A percentile compares a stretch with the other conserved stretches of the same genome.
phyloP scores from a whole-genome alignment of 2,888 invertebrate genomes.

The Idaea straminata region DNA sequence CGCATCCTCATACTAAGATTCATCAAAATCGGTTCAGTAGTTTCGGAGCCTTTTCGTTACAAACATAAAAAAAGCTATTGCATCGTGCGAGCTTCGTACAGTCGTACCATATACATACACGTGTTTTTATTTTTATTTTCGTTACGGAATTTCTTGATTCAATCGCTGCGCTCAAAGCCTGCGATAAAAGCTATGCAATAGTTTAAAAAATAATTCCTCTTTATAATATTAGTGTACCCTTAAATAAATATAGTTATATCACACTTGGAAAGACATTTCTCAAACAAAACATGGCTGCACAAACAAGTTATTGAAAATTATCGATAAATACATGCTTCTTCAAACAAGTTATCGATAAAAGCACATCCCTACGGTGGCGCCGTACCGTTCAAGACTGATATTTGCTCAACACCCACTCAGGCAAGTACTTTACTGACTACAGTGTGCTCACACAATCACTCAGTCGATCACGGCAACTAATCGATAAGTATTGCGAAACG shows the following conservation, averaged over 20 bases:
- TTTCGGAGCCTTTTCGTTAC: no score
- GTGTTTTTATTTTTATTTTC: no score
- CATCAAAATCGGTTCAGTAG: no score
- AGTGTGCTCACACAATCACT: background rate
- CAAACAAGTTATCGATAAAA: background rate
- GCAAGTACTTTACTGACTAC: background rate
- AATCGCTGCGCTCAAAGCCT: no score
- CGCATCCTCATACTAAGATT: no score
- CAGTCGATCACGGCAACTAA: conserved; percentile 4
- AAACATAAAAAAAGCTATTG: no score
- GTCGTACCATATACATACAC: no score
- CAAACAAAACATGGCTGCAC: background rate
- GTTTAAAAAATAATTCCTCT: no score
- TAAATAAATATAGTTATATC: background rate
- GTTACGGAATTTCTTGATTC: no score
- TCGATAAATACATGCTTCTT: background rate
- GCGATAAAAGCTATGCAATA: no score
- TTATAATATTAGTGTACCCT: no score
- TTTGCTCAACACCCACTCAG: background rate
- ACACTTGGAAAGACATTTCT: background rate
- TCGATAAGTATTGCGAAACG: background rate
- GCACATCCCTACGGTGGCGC: conserved; percentile 1
- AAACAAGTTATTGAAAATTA: background rate
- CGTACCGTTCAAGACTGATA: background rate
- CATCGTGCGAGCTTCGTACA: no score